Conservation (phyloP, 2,113 vertebrate species). For the Crypturellus undulatus region DNA sequence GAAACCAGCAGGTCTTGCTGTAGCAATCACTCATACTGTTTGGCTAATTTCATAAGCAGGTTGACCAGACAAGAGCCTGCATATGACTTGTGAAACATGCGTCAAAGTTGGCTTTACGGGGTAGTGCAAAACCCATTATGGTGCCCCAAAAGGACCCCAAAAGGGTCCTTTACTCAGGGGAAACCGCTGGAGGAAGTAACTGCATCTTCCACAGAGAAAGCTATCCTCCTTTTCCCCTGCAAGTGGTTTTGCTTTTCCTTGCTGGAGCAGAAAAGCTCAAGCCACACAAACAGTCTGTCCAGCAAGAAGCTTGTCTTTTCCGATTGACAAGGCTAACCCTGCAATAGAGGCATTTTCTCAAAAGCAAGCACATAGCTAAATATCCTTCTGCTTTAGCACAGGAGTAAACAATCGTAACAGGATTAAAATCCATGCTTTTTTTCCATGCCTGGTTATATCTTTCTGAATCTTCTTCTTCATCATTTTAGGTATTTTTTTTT, state of each 20-base stretch:
- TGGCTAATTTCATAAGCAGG: neutral
- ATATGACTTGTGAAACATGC: fast-evolving
- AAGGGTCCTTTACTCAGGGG: neutral
- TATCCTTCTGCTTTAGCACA: neutral
- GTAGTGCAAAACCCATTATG: neutral
- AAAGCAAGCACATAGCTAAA: neutral
- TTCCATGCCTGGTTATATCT: neutral
- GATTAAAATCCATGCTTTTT: neutral
- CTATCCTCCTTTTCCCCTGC: neutral
- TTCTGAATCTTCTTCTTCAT: neutral
- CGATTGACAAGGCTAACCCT: neutral
- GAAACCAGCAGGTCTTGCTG: neutral
- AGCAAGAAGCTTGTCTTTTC: neutral
- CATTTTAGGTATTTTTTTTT: neutral
- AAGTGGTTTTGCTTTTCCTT: neutral
- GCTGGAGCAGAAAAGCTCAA: neutral
- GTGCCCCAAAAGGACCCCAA: too few species aligned
- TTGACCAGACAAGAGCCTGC: neutral
- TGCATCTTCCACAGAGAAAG: neutral
- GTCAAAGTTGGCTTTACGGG: neutral
- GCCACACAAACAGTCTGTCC: neutral
- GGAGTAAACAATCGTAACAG: neutral
- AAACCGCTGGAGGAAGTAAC: neutral
- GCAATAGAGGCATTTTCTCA: neutral
- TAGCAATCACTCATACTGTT: neutral